Conservation (phyloP, 2,797 vertebrate species). For the Enteromius fasciolatus region DNA sequence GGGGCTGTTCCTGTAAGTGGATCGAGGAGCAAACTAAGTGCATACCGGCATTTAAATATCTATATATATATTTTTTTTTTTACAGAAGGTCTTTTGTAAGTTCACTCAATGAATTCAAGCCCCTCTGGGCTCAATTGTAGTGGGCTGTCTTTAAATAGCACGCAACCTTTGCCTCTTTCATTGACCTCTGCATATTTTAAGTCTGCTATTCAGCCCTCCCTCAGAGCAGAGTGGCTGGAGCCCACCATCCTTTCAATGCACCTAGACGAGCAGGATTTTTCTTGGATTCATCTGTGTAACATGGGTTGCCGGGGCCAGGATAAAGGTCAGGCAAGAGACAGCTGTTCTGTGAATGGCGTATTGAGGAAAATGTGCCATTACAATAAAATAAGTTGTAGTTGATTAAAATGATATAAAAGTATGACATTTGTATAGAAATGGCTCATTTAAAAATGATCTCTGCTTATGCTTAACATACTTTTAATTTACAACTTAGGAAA, state of each 20-base stretch:
- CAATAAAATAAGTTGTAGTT: not conserved
- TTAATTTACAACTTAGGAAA: not conserved
- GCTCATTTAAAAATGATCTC: not conserved
- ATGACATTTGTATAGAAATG: not conserved
- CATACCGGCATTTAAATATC: conserved; percentile 28
- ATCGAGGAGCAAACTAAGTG: not conserved
- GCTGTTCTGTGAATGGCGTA: conserved; percentile 5
- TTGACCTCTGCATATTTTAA: conserved; percentile 53
- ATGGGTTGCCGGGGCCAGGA: not conserved
- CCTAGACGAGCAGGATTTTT: not conserved
- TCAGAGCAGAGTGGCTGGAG: conserved; percentile 25
- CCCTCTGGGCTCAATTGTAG: conserved; percentile 28
- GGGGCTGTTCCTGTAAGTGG: conserved; percentile 18
- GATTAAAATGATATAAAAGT: not conserved
- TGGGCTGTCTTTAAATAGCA: conserved; percentile 65
- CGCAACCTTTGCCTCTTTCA: conserved; percentile 60
- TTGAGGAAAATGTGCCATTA: not conserved
- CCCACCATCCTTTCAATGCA: not conserved
- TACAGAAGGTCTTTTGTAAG: conserved; percentile 36
- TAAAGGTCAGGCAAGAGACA: conserved; percentile 19
- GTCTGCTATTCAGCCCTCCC: conserved; percentile 21
- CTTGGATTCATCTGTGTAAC: conserved; percentile 4
- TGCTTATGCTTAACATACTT: not conserved
- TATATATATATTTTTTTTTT: not conserved
- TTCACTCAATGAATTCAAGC: conserved; percentile 8